phyloP scores from a whole-genome alignment of 2,888 invertebrate species.

The Ophion ellenae region DNA sequence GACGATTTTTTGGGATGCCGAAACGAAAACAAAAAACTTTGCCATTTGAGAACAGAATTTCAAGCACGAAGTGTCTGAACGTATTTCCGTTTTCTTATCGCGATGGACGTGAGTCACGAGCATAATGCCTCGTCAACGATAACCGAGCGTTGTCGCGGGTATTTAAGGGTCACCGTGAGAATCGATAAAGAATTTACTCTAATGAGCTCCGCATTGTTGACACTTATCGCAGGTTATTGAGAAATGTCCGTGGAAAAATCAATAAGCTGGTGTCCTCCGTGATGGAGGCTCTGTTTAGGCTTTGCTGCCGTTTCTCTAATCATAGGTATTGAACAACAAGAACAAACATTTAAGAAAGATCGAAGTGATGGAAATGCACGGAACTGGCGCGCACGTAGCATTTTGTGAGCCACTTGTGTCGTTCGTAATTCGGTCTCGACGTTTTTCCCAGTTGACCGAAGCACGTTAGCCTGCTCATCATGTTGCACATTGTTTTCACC shows the following conservation, averaged over 20 bases:
- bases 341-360: slow-evolving; percentile 31
- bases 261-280: slow-evolving; percentile 89
- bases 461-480: slow-evolving; percentile 32
- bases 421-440: slow-evolving; percentile 24
- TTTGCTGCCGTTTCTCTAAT: slow-evolving; percentile 88
- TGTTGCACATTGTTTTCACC: slow-evolving; percentile 38
- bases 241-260: slow-evolving; percentile 88
- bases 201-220: slow-evolving; percentile 76
- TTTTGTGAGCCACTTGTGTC: slow-evolving; percentile 41
- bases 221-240: slow-evolving; percentile 85
- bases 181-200: slow-evolving; percentile 63
- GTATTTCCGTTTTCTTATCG: neutral
- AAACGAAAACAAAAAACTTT: neutral
- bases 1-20: slow-evolving; percentile 30
- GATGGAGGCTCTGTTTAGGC: slow-evolving; percentile 89
- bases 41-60: neutral
- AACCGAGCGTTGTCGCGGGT: slow-evolving; percentile 56
- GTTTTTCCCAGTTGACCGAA: slow-evolving; percentile 2
- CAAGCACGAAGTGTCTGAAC: neutral
- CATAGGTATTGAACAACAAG: slow-evolving; percentile 85
- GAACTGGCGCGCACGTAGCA: slow-evolving; percentile 61
- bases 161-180: slow-evolving; percentile 70
- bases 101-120: slow-evolving; percentile 33
- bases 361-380: slow-evolving; percentile 62
- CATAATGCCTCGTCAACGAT: slow-evolving; percentile 2